Base-by-base conservation (phyloP, 2,113 vertebrate genomes). In the Gadus chalcogrammus region DNA sequence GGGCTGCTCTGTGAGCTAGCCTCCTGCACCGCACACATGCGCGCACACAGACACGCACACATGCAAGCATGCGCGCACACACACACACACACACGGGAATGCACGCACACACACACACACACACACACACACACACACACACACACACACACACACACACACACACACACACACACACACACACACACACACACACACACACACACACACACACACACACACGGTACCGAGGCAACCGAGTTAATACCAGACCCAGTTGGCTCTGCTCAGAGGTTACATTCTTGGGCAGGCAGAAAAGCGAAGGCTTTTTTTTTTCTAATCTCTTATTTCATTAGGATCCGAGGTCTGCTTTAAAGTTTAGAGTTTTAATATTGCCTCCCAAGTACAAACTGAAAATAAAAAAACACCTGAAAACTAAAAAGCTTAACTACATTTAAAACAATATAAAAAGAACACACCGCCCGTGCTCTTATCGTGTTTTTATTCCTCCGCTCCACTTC, bases 261-360 rank as follows among this genome's bases (percentile, higher is more conserved):
- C 80, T 65, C 38, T 7, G 61, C 64, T 73, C 72, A 28, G 71
- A 72, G 78, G 73, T 81, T 83, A 85, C 79, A 79, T 71, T 77
- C 74, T 66, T 81, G 78, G 65, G 52, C 35, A 35, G 72, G 77
- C 74, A 11, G 42, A 48, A 48, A 48, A 48, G 73, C 68, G 76
- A 78, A 79, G 73, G 73, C 42, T 77, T 55, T 55, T 60, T 69
- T 64, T 75, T 75, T 78, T 27, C 71, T 56, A 62, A 65, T 28
- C 65, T 67, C 65, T 82, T 84, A 88, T 86, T 85, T 79, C 84
- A 88, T 90, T 87, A 87, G 72, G 70, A 71, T 68, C 64, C 76
- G 65, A 63, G 69, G 68, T 77, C 71, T 75, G 77, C 71, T 1
- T 31, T 69, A 72, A 79, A 58, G 16, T 65, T 65, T 53, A 52